These are phyloP conservation scores for Drosophila melanica DNA, from an alignment of 1,140 invertebrate genomes.

Conservation along the genomic window DNA sequence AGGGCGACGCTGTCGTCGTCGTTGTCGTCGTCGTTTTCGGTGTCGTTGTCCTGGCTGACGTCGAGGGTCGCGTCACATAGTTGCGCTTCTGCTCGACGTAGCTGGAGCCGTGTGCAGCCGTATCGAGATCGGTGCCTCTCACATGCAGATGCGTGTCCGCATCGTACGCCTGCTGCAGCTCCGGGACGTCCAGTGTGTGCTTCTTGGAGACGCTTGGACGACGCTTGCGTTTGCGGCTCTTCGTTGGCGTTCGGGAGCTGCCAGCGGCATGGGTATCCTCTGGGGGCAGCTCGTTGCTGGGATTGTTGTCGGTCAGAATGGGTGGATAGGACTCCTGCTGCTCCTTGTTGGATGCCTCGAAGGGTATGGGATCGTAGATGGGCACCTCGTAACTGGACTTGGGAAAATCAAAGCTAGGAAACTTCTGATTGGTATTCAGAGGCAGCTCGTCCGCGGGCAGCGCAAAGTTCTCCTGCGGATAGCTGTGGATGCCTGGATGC, in stretches of 20 bases:
- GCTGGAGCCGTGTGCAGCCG: constrained; percentile 58
- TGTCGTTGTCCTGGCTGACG: constrained; percentile 21
- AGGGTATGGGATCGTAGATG: constrained; percentile 80
- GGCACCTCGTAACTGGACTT: constrained; percentile 83
- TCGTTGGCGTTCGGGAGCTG: constrained; percentile 43
- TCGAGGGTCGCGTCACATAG: constrained; percentile 34
- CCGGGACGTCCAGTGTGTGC: constrained; percentile 73
- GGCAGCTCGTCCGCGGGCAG: constrained; percentile 69
- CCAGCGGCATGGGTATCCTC: constrained; percentile 61
- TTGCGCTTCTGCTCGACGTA: constrained; percentile 57
- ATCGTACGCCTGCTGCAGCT: constrained; percentile 74
- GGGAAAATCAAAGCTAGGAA: constrained; percentile 74
- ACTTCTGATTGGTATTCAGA: constrained; percentile 65
- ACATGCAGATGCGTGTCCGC: constrained; percentile 43
- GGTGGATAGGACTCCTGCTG: constrained; percentile 76
- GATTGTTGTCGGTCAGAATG: constrained; percentile 22
- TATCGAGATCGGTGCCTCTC: constrained; percentile 43
- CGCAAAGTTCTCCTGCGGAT: constrained; percentile 65
- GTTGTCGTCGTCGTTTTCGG: constrained; percentile 23
- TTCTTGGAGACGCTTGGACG: constrained; percentile 52
- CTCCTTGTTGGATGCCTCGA: constrained; percentile 68
- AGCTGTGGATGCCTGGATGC: constrained; percentile 26
- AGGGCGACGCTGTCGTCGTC: constrained; percentile 42
- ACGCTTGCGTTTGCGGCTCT: constrained; percentile 57
- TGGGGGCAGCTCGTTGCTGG: constrained; percentile 37